A percentile compares a stretch with the other conserved stretches of the same genome.
phyloP scores from a whole-genome alignment of 2,888 invertebrate genomes.

The Calameuta pallipes region DNA sequence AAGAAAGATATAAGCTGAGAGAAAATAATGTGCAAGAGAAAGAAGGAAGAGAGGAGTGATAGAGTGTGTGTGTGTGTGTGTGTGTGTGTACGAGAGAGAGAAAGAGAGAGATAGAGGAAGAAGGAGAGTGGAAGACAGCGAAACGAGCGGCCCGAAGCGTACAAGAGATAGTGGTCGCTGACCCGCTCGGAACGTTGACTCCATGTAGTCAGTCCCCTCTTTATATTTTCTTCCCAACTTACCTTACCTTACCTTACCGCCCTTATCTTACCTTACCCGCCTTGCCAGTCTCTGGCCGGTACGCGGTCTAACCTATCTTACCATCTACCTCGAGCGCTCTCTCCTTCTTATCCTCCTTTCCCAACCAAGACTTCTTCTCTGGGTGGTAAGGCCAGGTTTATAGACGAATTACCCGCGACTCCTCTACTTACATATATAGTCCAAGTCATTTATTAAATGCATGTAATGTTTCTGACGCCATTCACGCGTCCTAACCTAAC shows the following conservation, averaged over 20 bases:
- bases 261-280: conserved; percentile 48
- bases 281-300: conserved; percentile 7
- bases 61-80: conserved; percentile 5
- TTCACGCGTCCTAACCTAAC: neutral
- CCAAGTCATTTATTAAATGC: neutral
- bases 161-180: conserved; percentile 62
- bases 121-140: conserved; percentile 32
- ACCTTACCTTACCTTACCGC: conserved; percentile 40
- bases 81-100: neutral
- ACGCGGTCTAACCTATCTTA: conserved; percentile 17
- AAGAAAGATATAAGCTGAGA: conserved; percentile 16
- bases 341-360: conserved; percentile 2
- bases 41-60: conserved; percentile 19
- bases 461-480: neutral
- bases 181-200: conserved; percentile 66
- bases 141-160: conserved; percentile 42
- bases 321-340: conserved; percentile 12
- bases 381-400: neutral
- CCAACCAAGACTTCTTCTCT: neutral
- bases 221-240: conserved; percentile 51
- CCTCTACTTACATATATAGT: neutral
- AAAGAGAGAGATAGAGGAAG: conserved; percentile 7
- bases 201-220: conserved; percentile 62
- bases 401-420: neutral
- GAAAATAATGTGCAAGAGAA: conserved; percentile 12